Evolutionary conservation across 2,888 invertebrate species (phyloP), one percentile per base, ranked within the genome.

Genomic region (Spodoptera picta): DNA sequence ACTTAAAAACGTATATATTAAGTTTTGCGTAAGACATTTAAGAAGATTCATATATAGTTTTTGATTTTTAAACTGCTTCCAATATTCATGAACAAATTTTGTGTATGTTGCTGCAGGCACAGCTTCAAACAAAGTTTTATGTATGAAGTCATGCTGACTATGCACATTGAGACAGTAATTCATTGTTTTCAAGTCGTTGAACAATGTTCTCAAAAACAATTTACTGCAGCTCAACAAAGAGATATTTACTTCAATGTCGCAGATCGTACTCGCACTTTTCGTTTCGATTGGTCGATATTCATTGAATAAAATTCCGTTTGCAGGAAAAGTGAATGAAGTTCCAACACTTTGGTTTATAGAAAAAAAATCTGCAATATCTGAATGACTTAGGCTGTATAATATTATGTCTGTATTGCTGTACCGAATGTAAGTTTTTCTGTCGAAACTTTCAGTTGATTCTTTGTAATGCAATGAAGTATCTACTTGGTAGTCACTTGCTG

Each of bases 41-140:
- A 83, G 53, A 50, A 81, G 74, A 27, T 53, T 36, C 45, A 54
- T 70, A 36, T 73, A 62, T 53, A 81, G 78, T 41, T 57, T 60
- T 45, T 66, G 54, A 36, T 60, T 55, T 14, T 54, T 51, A 7
- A 70, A 46, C 11, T 45, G 51, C 19, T 60, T 66, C 56, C 65
- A 74, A 57, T 54, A 66, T 47, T 60, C 60, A 31, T 55, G 43
- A 5, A 58, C 11, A 47, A n/a, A 44, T 46, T 50, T 51, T 19
- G 58, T 36, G 51, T 51, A 59, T 55, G 61, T 42, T 49, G 53
- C 54, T 23, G 61, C 14, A 60, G 56, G 49, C 9, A 61, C 52
- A 12, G 49, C 57, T 11, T 79, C 77, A 45, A 78, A 74, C 48
- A 82, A 65, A 19, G 69, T 64, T 71, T 82, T 75, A 57, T 81